These are phyloP conservation scores for Phorcus lineatus DNA, from an alignment of 2,888 invertebrate genomes.

Conservation along the genomic window DNA sequence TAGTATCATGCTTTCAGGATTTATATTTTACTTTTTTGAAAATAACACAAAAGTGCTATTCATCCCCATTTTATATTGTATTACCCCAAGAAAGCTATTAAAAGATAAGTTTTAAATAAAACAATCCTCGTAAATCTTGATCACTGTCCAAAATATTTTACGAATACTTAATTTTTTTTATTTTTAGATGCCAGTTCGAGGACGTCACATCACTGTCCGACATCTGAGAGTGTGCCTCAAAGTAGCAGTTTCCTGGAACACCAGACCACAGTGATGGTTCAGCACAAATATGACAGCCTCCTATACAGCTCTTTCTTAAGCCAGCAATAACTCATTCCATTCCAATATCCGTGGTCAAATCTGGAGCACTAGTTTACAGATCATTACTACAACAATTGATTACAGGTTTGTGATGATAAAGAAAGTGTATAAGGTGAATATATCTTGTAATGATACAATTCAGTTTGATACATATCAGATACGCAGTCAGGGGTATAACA, in stretches of 20 bases:
- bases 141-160: not conserved
- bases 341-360: no score
- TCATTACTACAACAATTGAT: no score
- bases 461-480: no score
- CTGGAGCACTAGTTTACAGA: no score
- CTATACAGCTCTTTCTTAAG: constrained; percentile 23
- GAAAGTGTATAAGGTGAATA: no score
- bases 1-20: no score
- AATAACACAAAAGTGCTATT: not conserved
- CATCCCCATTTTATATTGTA: not conserved
- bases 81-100: no score
- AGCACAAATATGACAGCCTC: constrained; percentile 61
- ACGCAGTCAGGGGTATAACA: no score
- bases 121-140: not conserved
- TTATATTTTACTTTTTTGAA: not conserved
- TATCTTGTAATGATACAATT: no score
- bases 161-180: not conserved
- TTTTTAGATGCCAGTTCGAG: not conserved
- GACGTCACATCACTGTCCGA: not conserved
- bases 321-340: not conserved
- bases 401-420: no score
- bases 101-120: no score
- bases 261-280: constrained; percentile 42
- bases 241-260: constrained; percentile 54
- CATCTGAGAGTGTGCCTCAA: not conserved